phyloP scores from a whole-genome alignment of 2,888 invertebrate genomes.

The Sesamia inferens region DNA sequence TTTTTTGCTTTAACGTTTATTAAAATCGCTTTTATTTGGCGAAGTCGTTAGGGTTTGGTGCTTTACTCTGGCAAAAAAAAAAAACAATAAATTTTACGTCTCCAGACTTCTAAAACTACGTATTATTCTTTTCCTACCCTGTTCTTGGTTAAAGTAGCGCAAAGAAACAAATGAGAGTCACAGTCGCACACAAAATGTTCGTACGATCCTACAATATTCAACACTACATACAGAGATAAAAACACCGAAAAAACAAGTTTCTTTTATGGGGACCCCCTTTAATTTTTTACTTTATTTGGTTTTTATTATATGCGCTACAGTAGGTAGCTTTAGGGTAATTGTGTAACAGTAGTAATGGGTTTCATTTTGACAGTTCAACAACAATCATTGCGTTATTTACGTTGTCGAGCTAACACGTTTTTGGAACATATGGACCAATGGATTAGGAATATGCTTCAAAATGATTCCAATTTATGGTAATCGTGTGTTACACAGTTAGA shows the following conservation, averaged over 20 bases:
- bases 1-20: constrained; percentile 7
- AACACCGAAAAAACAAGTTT: not conserved
- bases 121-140: too few species aligned
- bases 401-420: too few species aligned
- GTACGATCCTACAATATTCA: not conserved
- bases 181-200: not conserved
- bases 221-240: not conserved
- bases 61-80: not conserved
- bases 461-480: too few species aligned
- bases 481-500: too few species aligned
- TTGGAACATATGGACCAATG: too few species aligned
- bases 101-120: not conserved
- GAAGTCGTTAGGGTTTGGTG: constrained; percentile 16
- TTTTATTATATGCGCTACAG: not conserved
- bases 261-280: not conserved
- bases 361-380: too few species aligned
- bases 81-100: not conserved
- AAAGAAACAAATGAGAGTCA: not conserved
- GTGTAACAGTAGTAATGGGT: too few species aligned
- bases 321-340: too few species aligned
- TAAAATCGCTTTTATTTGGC: constrained; percentile 11
- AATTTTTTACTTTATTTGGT: not conserved
- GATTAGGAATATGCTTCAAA: too few species aligned
- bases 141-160: not conserved
- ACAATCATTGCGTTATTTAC: too few species aligned